phyloP scores from a whole-genome alignment of 2,888 invertebrate genomes.

The Flexamia atlantica region DNA sequence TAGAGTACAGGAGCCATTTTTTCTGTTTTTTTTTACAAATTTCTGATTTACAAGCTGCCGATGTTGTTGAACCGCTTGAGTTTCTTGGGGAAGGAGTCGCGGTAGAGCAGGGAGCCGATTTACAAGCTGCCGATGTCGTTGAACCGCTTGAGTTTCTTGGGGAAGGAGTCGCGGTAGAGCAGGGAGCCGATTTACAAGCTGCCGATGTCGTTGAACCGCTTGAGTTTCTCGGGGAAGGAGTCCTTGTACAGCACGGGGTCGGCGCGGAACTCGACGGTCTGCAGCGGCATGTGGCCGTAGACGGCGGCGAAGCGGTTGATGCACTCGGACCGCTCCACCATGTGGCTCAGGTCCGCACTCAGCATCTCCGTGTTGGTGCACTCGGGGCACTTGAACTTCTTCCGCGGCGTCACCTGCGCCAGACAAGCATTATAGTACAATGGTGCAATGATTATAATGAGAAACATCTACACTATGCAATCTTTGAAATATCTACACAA shows the following conservation, averaged over 20 bases:
- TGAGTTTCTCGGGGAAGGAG: slow-evolving; percentile 89
- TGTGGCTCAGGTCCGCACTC: slow-evolving; percentile 94
- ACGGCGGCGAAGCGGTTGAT: slow-evolving; percentile 88
- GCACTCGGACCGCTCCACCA: slow-evolving; percentile 95
- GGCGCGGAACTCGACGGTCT: slow-evolving; percentile 94
- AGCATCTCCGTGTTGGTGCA: slow-evolving; percentile 96
- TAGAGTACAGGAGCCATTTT: no score
- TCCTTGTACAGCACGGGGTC: slow-evolving; percentile 96
- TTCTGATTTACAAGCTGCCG: no score
- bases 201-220: slow-evolving; percentile 93
- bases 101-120: no score
- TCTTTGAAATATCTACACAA: no score
- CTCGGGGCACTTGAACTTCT: slow-evolving; percentile 98
- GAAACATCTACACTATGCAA: no score
- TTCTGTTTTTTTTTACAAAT: no score
- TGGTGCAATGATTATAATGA: no score
- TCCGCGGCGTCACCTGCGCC: slow-evolving; percentile 92
- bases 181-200: slow-evolving; percentile 82
- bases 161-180: no score
- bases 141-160: no score
- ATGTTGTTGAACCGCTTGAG: no score
- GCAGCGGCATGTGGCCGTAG: slow-evolving; percentile 93
- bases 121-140: no score
- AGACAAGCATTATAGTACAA: background rate
- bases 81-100: no score